Percentiles rank a stretch among this genome's conserved stretches.
These are phyloP conservation scores for Danaus plexippus DNA, from an alignment of 1,140 invertebrate genomes.

Conservation along the genomic window DNA sequence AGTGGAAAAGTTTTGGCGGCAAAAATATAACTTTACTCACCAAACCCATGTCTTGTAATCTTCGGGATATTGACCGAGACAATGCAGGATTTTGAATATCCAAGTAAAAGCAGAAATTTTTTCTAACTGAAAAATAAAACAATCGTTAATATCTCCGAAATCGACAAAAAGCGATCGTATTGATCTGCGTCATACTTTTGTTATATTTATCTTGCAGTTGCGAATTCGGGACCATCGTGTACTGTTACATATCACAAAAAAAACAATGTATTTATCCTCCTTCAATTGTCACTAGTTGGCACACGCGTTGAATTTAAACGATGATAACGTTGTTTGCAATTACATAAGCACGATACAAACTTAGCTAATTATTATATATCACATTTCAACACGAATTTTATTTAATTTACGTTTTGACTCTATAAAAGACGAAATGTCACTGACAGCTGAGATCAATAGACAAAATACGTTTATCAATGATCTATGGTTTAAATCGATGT, in stretches of 20 bases:
- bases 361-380: constrained; percentile 10
- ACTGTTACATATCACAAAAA: constrained; percentile 20
- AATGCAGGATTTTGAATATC: constrained; percentile 78
- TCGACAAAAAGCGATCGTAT: constrained; percentile 26
- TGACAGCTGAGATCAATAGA: constrained; percentile 63
- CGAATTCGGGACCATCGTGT: constrained; percentile 56
- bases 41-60: constrained; percentile 78
- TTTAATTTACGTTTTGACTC: constrained; percentile 50
- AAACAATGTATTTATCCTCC: constrained; percentile 17
- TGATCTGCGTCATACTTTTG: constrained; percentile 44
- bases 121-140: constrained; percentile 46
- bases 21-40: constrained; percentile 67
- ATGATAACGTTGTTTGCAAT: constrained; percentile 11
- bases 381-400: constrained; percentile 15
- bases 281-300: constrained; percentile 5
- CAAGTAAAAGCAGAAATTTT: constrained; percentile 79
- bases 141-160: constrained; percentile 5
- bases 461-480: constrained; percentile 31
- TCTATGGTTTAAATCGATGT: constrained; percentile 60
- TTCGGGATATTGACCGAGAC: constrained; percentile 74
- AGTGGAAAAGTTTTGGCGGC: constrained; percentile 39
- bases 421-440: constrained; percentile 52
- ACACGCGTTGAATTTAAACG: constrained; percentile 2
- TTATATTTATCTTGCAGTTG: constrained; percentile 61
- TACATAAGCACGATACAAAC: constrained; percentile 7